These are phyloP conservation scores for Trachemys scripta DNA, from an alignment of 2,113 vertebrate species.

Conservation along the genomic window DNA sequence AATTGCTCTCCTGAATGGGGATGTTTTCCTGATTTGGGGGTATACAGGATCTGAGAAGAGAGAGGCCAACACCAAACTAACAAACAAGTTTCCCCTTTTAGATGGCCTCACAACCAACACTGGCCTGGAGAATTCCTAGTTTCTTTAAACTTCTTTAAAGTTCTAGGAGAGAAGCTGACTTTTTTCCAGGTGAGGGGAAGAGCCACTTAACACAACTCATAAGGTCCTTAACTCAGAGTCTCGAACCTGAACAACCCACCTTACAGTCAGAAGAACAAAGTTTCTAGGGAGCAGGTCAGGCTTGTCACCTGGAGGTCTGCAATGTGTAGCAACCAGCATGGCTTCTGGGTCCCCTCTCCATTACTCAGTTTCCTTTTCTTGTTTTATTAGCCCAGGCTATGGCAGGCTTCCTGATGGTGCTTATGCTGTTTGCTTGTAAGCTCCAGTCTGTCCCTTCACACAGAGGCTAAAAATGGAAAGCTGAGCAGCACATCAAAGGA, in stretches of 20 bases:
- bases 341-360: not conserved
- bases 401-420: not conserved
- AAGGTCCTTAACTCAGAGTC: not conserved
- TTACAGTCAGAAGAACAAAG: no score
- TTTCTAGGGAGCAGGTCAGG: not conserved
- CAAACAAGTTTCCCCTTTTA: not conserved
- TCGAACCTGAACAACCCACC: no score
- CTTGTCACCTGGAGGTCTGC: not conserved
- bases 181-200: not conserved
- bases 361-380: not conserved
- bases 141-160: not conserved
- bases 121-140: not conserved
- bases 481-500: not conserved
- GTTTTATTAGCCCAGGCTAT: not conserved
- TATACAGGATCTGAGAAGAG: not conserved
- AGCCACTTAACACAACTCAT: not conserved
- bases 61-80: not conserved
- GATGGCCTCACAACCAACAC: not conserved
- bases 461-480: not conserved
- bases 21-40: not conserved
- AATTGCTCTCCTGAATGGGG: not conserved
- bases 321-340: not conserved
- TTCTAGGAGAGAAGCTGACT: not conserved
- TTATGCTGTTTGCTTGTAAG: not conserved
- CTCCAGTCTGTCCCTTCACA: not conserved